These are phyloP conservation scores for Sympetrum striolatum DNA, from an alignment of 2,888 invertebrate genomes.

Conservation along the genomic window DNA sequence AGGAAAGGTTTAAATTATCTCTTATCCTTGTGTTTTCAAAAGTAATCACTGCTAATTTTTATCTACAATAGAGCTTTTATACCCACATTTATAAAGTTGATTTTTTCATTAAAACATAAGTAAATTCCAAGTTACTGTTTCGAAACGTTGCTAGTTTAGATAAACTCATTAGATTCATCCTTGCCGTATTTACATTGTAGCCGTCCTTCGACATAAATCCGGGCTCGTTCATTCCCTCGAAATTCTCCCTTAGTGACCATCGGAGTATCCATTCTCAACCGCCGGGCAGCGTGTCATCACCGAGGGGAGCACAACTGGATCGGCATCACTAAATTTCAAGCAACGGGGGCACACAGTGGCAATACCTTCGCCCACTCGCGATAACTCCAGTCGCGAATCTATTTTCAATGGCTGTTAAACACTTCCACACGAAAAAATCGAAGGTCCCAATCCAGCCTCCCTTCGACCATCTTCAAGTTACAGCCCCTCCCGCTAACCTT, in stretches of 20 bases:
- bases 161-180: too few relatives aligned
- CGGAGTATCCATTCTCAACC: conserved; percentile 12
- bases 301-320: conserved; percentile 26
- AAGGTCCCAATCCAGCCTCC: background rate
- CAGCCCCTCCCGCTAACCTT: background rate
- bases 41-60: too few relatives aligned
- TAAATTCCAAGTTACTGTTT: too few relatives aligned
- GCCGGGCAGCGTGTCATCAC: conserved; percentile 18
- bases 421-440: background rate
- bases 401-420: background rate
- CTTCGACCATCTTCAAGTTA: background rate
- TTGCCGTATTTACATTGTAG: too few relatives aligned
- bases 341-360: background rate
- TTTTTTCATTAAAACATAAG: too few relatives aligned
- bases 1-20: too few relatives aligned
- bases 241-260: background rate
- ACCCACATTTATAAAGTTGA: too few relatives aligned
- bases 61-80: too few relatives aligned
- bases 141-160: too few relatives aligned
- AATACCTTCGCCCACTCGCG: background rate
- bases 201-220: too few relatives aligned
- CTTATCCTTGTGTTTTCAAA: too few relatives aligned
- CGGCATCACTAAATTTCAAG: conserved; percentile 17
- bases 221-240: too few relatives aligned
- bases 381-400: background rate